Conservation (phyloP, 53 echinoderm and acorn worm species). For the Stichopus horrens region DNA sequence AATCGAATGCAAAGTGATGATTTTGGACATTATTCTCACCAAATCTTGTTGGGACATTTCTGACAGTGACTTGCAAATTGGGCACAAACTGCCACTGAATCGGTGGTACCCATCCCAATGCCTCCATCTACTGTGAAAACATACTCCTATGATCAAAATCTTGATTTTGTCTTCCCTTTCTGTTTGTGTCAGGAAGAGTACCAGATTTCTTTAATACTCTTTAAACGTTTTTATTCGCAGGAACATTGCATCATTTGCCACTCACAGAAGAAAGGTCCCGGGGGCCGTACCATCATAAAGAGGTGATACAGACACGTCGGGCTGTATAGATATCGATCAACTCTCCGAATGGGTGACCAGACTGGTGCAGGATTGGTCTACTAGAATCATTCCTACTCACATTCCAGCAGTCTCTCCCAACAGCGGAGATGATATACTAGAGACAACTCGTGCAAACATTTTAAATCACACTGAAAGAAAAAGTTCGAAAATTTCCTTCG, state of each 20-base stretch:
- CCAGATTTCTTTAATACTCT: too few relatives aligned
- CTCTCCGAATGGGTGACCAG: neutral
- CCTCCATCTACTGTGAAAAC: too few relatives aligned
- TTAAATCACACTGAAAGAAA: neutral
- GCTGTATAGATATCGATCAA: neutral
- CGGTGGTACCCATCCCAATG: too few relatives aligned
- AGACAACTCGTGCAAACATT: neutral
- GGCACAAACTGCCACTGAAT: too few relatives aligned
- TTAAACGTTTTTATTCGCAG: constrained; percentile 38
- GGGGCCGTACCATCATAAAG: constrained; percentile 55
- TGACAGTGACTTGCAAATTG: too few relatives aligned
- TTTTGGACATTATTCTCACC: too few relatives aligned
- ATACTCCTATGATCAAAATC: too few relatives aligned
- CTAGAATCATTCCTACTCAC: neutral
- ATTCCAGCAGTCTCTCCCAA: neutral
- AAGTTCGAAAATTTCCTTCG: neutral
- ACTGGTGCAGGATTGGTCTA: neutral
- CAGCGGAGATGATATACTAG: neutral
- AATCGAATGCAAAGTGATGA: too few relatives aligned
- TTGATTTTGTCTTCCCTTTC: too few relatives aligned
- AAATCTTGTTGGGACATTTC: too few relatives aligned
- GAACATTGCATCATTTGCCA: constrained; percentile 91
- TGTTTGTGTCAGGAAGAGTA: too few relatives aligned
- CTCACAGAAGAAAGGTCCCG: constrained; percentile 76
- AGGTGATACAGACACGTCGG: constrained; percentile 25